Percentiles rank a stretch among this genome's conserved stretches.
Conservation (phyloP, 2,888 invertebrate genomes). For the Tetrapedia diversipes region DNA sequence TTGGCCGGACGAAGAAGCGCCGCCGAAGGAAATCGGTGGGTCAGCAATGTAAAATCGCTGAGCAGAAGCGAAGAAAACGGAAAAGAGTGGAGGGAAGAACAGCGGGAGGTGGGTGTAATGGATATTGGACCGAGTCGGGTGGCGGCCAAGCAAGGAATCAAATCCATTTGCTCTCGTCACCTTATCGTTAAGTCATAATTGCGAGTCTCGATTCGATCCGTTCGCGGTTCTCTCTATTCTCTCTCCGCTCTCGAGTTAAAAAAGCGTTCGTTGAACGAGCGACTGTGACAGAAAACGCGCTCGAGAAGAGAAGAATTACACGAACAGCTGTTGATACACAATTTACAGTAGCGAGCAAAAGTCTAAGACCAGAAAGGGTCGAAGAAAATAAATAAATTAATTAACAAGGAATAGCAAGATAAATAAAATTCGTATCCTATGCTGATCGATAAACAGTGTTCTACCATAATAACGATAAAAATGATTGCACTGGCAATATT, state of each 20-base stretch:
- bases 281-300: constrained; percentile 17
- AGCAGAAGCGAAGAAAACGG: constrained; percentile 39
- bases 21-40: constrained; percentile 48
- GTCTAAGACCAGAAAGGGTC: no score
- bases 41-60: constrained; percentile 61
- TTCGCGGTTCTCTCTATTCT: background rate
- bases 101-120: constrained; percentile 33
- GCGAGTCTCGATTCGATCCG: constrained; percentile 25
- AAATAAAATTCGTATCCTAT: no score
- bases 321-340: constrained; percentile 38
- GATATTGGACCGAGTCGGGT: constrained; percentile 49
- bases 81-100: background rate
- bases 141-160: constrained; percentile 36
- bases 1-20: constrained; percentile 33
- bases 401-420: no score
- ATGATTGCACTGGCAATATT: no score
- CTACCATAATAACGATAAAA: no score
- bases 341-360: no score
- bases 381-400: no score
- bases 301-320: constrained; percentile 27
- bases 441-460: no score
- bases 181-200: constrained; percentile 57
- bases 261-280: constrained; percentile 29
- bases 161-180: constrained; percentile 56
- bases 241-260: background rate